phyloP scores from a whole-genome alignment of 2,888 invertebrate genomes.

The Ethmia dodecea region DNA sequence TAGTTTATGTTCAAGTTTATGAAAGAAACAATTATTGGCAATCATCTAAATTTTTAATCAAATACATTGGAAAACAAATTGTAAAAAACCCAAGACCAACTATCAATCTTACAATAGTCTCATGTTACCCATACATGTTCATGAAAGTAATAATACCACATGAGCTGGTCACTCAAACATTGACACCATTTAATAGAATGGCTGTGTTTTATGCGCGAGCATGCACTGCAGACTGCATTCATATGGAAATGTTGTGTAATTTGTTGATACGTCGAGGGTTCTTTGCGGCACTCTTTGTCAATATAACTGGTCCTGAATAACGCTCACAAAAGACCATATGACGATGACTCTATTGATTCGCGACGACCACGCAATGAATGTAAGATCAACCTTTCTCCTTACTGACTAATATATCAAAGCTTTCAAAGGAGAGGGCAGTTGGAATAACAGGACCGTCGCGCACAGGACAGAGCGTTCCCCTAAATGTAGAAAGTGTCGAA shows the following conservation, averaged over 20 bases:
- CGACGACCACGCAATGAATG: constrained; percentile 40
- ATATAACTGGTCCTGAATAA: constrained; percentile 58
- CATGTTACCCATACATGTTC: not conserved
- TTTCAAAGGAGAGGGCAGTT: constrained; percentile 50
- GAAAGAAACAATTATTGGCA: too few species aligned
- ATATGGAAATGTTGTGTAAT: constrained; percentile 73
- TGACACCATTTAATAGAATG: constrained; percentile 59
- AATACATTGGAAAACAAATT: too few species aligned
- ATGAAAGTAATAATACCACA: constrained; percentile 32
- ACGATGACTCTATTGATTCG: constrained; percentile 60
- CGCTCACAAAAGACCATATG: constrained; percentile 69
- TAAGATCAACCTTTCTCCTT: constrained; percentile 34
- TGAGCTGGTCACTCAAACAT: constrained; percentile 44
- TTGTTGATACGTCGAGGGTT: constrained; percentile 74
- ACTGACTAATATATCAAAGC: constrained; percentile 53
- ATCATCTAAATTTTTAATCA: too few species aligned
- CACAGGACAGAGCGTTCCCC: constrained; percentile 21
- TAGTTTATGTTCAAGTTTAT: too few species aligned
- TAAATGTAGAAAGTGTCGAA: too few species aligned
- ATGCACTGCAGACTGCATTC: constrained; percentile 47
- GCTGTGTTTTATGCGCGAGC: constrained; percentile 50
- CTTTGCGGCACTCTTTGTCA: constrained; percentile 70
- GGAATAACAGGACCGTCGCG: constrained; percentile 50
- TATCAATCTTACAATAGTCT: not conserved
- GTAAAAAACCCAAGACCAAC: too few species aligned